Base-by-base conservation (phyloP, 2,888 invertebrate species). In the Arctia plantaginis region DNA sequence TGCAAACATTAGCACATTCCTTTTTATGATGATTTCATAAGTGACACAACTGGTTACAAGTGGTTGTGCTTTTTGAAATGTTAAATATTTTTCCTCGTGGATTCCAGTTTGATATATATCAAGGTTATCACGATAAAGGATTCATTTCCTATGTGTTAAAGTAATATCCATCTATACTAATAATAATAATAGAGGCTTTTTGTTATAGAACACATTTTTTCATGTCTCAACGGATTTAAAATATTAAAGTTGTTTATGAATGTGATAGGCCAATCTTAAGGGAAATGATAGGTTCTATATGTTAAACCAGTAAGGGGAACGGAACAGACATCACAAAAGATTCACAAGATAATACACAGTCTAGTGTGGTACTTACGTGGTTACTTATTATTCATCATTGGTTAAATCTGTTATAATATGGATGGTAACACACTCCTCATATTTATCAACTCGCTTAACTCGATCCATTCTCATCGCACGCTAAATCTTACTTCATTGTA, bases 21-120 rank as follows among this genome's bases (percentile, higher is more conserved):
- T 71, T 80, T 83, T 80, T 83, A 75, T 80, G 71, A 77, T 74
- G 67, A 74, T 77, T 73, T 75, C 74, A 66, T 79, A 62, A 73
- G 76, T 62, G 80, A 81, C 83, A 77, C 71, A 87, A 87, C 88
- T 81, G 81, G 88, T 87, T 80, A 75, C 70, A 73, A 64, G 64
- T 55, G 64, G 69, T 80, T 79, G 72, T 73, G 71, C 72, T 71
- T 82, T 82, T 81, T 76, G 71, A 78, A 73, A 55, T 67, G 20
- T 69, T 76, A 71, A 83, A 83, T 82, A 77, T 77, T 79, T 81
- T 71, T 77, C 47, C 72, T 78, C 77, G 72, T 77, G 76, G 78
- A 80, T 78, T 79, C 71, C 74, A 73, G 30, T 41, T 7, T 69
- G 47, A 76, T 74, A 66, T n/a, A n/a, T 72, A 75, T 77, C 80